These are phyloP conservation scores for Palythoa heliodiscus DNA, from an alignment of 92 coral and sea anemone species.

Conservation along the genomic window DNA sequence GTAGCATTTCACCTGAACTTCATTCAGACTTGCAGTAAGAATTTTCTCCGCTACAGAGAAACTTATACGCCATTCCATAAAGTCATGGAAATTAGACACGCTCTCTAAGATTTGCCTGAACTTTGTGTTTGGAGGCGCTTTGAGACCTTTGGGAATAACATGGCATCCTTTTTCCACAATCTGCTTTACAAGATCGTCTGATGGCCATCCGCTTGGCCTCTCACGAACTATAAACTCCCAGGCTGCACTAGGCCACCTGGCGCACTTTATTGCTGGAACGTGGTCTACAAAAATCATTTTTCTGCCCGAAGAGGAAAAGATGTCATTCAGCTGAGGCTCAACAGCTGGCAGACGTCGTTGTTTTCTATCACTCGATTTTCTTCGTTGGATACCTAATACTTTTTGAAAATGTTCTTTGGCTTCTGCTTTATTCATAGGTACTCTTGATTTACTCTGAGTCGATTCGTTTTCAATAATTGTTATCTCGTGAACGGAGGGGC, in stretches of 20 bases:
- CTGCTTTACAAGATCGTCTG: background rate
- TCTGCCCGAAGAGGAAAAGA: conserved; percentile 10
- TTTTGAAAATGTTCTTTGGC: background rate
- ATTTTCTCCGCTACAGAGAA: conserved; percentile 21
- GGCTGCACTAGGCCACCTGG: conserved; percentile 18
- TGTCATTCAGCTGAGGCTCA: background rate
- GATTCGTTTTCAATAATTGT: background rate
- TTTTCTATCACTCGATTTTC: background rate
- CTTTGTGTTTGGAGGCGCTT: conserved; percentile 3
- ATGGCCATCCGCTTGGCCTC: conserved; percentile 30
- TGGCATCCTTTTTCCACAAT: conserved; percentile 21
- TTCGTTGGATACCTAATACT: background rate
- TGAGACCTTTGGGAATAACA: background rate
- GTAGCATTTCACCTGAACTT: conserved; percentile 11
- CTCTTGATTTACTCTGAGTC: background rate
- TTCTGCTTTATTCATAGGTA: background rate
- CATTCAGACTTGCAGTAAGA: conserved; percentile 8
- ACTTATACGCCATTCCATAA: conserved; percentile 28
- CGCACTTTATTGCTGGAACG: conserved; percentile 17
- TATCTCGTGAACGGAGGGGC: background rate
- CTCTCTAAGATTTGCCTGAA: background rate
- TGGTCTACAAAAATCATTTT: conserved; percentile 14
- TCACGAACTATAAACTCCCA: conserved; percentile 28
- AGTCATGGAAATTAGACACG: background rate
- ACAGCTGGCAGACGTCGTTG: too few relatives aligned